phyloP scores from a whole-genome alignment of 1,140 invertebrate genomes.

The Trichonephila clavata region DNA sequence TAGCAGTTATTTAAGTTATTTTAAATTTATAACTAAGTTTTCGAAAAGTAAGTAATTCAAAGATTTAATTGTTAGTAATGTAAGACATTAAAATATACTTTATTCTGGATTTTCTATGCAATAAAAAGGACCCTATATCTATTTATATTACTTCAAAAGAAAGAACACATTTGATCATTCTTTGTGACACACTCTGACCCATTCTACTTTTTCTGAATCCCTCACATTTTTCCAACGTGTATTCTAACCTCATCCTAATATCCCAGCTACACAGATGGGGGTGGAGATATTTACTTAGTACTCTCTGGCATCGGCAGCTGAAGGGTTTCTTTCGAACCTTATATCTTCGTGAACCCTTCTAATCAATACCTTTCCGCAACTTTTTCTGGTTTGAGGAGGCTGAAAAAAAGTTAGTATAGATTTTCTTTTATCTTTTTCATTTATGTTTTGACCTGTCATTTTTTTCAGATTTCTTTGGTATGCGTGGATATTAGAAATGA shows the following conservation, averaged over 20 bases:
- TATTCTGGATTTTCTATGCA: not conserved
- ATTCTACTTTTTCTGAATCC: not conserved
- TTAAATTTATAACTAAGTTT: no score
- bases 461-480: not conserved
- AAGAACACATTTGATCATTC: not conserved
- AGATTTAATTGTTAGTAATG: no score
- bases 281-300: not conserved
- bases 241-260: not conserved
- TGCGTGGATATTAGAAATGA: not conserved
- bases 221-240: not conserved
- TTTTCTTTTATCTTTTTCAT: slow-evolving; percentile 10
- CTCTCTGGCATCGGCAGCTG: not conserved
- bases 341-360: not conserved
- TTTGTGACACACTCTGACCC: not conserved
- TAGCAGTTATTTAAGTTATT: no score
- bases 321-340: not conserved
- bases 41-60: no score
- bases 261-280: not conserved
- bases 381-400: not conserved
- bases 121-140: not conserved
- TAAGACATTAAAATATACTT: no score
- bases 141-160: not conserved
- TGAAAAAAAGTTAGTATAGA: not conserved
- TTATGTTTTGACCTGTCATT: not conserved
- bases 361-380: slow-evolving; percentile 16